phyloP scores from a whole-genome alignment of 2,888 invertebrate genomes.

The Kryphioiulus occultus region DNA sequence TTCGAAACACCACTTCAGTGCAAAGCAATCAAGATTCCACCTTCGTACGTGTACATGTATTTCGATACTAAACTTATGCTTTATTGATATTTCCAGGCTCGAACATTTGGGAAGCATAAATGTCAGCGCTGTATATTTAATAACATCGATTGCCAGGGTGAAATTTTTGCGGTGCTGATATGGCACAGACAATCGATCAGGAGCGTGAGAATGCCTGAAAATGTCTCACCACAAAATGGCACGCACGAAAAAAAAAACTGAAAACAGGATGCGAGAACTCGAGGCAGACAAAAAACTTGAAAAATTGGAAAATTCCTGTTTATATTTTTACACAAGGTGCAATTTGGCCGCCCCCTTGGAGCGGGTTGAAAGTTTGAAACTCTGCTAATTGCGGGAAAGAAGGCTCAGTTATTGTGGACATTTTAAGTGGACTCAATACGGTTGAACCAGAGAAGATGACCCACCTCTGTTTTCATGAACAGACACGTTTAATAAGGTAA shows the following conservation, averaged over 20 bases:
- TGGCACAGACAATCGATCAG: neutral
- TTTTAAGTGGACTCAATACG: neutral
- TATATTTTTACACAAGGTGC: slow-evolving; percentile 1
- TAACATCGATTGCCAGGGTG: neutral
- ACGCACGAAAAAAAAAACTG: neutral
- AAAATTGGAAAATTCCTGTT: slow-evolving; percentile 11
- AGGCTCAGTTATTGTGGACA: neutral
- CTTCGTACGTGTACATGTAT: neutral
- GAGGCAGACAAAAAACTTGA: neutral
- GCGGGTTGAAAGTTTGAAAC: neutral
- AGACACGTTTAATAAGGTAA: slow-evolving; percentile 18
- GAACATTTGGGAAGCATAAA: neutral
- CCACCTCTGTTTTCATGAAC: neutral
- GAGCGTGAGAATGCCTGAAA: neutral
- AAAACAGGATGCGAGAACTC: neutral
- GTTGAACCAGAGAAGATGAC: neutral
- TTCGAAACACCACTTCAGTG: neutral
- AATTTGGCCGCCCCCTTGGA: neutral
- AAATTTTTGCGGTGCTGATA: neutral
- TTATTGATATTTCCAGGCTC: neutral
- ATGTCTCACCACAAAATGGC: slow-evolving; percentile 17
- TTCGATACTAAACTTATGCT: neutral
- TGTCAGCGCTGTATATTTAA: neutral
- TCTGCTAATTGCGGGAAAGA: neutral
- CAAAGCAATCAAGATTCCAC: neutral